These are phyloP conservation scores for Drosophila mayri DNA, from an alignment of 1,140 invertebrate genomes.

Conservation along the genomic window DNA sequence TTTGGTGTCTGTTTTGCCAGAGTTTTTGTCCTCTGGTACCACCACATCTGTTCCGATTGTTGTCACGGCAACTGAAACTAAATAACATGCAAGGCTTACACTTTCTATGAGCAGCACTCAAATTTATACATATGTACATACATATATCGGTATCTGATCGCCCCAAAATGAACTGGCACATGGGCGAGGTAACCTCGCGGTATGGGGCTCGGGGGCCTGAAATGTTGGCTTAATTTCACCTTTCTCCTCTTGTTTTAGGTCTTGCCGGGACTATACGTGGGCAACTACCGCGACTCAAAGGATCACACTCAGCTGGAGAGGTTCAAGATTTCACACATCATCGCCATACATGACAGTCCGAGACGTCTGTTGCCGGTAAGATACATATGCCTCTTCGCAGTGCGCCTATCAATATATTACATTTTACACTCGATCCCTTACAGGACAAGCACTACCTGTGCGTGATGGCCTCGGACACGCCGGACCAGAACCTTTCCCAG, in stretches of 20 bases:
- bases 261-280: slow-evolving; percentile 93
- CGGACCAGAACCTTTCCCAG: slow-evolving; percentile 96
- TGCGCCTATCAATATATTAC: background rate
- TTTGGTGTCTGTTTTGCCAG: background rate
- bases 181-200: slow-evolving; percentile 51
- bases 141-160: slow-evolving; percentile 8
- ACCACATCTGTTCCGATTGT: slow-evolving; percentile 34
- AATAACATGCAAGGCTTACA: slow-evolving; percentile 12
- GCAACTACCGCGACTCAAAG: slow-evolving; percentile 96
- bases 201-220: background rate
- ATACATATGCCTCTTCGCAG: slow-evolving; percentile 58
- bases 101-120: slow-evolving; percentile 1
- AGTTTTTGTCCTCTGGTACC: slow-evolving; percentile 18
- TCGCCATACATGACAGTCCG: slow-evolving; percentile 97
- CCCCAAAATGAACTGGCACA: slow-evolving; percentile 65
- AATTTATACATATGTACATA: slow-evolving; percentile 6
- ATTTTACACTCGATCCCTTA: slow-evolving; percentile 43
- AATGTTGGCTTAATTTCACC: background rate
- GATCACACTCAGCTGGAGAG: slow-evolving; percentile 94
- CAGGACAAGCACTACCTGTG: slow-evolving; percentile 98
- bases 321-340: slow-evolving; percentile 97
- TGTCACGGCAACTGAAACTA: slow-evolving; percentile 50
- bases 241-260: slow-evolving; percentile 87
- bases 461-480: slow-evolving; percentile 96
- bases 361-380: slow-evolving; percentile 92